Base-by-base conservation (phyloP, 2,797 vertebrate genomes). In the Sphenopsis melanotis region DNA sequence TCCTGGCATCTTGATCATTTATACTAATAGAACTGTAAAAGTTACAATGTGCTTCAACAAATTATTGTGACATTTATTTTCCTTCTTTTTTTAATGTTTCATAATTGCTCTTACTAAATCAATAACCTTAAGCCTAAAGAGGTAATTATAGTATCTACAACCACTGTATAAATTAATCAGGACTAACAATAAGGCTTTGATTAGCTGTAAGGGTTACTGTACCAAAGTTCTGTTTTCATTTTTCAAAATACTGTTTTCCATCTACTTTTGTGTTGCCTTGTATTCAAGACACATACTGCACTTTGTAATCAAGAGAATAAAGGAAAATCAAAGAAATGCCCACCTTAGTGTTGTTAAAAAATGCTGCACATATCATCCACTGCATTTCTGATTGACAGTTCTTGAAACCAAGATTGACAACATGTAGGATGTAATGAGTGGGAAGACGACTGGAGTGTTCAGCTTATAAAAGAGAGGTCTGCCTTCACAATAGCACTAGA, bases 371-470 rank as follows among this genome's bases (percentile, higher is more conserved):
- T 85, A 85, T 93, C 80, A 95, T 90, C 82, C 90, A 81, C 93
- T 92, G 64, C 79, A 83, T 91, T 95, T 93, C 74, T 90, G 95
- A 96, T 49, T 94, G 93, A 91, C 93, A 87, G 90, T 70, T 94
- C 91, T 76, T 91, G 66, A 94, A 93, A 87, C 84, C 47, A 92
- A 94, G 95, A 97, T 94, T 97, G 97, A 95, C 95, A 96, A 89
- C 61, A 93, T 47, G 95, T 96, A 79, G 95, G 93, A 96, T 87
- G 91, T 89, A 97, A 95, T 91, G 93, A 96, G 94, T 95, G 72
- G 95, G 96, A 95, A 95, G 90, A 96, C 8, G 6, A 82, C 79
- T 91, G 81, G 85, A 96, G 66, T 80, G 81, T 90, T 94, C 92
- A 93, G 80, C 63, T 94, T 90, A 84, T 77, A 93, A 89, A 95